Evolutionary conservation across 2,797 vertebrate genomes (phyloP).

Genomic region (Hapalemur alaotrensis): DNA sequence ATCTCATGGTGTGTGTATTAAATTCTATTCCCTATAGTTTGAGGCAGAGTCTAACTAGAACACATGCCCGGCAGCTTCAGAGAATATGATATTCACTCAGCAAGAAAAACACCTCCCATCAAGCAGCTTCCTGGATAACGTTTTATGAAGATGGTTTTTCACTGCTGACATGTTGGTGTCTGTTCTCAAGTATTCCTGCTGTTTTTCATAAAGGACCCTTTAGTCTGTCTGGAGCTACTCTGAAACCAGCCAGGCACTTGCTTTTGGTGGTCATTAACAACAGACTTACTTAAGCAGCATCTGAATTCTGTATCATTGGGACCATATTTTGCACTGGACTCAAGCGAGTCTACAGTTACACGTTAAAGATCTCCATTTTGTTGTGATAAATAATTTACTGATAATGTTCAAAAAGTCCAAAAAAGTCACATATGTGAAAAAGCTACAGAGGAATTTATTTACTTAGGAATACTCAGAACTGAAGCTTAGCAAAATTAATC

Average conservation of each 20-base stretch:
- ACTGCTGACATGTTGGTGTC: not conserved
- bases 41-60: not conserved
- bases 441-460: not conserved
- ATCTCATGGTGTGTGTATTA: slow-evolving; percentile 14
- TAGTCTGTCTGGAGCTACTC: not conserved
- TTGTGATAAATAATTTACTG: slow-evolving; percentile 1
- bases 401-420: not conserved
- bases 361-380: slow-evolving; percentile 4
- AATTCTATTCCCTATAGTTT: not conserved
- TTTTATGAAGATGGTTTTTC: slow-evolving; percentile 56
- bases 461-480: slow-evolving; percentile 65
- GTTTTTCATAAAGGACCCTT: slow-evolving; percentile 11
- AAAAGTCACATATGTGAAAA: not conserved
- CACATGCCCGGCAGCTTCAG: not conserved
- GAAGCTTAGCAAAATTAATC: slow-evolving; percentile 47
- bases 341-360: not conserved
- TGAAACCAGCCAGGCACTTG: not conserved
- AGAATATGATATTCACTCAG: slow-evolving; percentile 36
- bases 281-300: not conserved
- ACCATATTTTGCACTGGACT: not conserved
- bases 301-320: not conserved
- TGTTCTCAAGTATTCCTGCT: slow-evolving; percentile 27
- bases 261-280: slow-evolving; percentile 14
- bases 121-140: not conserved
- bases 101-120: not conserved